These are phyloP conservation scores for Psococerastis gibbosa DNA, from an alignment of 2,888 invertebrate species.

Conservation along the genomic window DNA sequence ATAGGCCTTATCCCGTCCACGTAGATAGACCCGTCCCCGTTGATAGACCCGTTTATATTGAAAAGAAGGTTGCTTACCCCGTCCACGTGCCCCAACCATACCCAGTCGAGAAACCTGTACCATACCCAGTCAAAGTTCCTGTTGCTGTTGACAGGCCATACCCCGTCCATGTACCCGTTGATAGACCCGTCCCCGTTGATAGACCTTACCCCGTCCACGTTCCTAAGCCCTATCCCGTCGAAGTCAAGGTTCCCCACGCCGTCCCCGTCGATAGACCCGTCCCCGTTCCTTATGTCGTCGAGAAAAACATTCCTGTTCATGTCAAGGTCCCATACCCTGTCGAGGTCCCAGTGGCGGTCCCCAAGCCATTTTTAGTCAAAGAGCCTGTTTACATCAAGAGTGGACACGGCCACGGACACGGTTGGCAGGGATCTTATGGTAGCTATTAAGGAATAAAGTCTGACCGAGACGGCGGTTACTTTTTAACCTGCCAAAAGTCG, in stretches of 20 bases:
- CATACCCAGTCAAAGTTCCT: neutral
- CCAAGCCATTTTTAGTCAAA: constrained; percentile 2
- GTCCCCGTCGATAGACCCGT: constrained; percentile 36
- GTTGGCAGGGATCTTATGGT: neutral
- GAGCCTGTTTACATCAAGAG: constrained; percentile 16
- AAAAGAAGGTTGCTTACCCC: constrained; percentile 20
- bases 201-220: constrained; percentile 23
- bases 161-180: constrained; percentile 1
- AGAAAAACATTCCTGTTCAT: constrained; percentile 30
- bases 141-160: neutral
- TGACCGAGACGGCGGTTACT: no score
- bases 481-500: no score
- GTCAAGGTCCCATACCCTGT: constrained; percentile 23
- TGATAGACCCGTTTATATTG: constrained; percentile 15
- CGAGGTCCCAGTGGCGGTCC: neutral
- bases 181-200: constrained; percentile 18
- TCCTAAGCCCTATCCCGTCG: constrained; percentile 25
- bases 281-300: constrained; percentile 36
- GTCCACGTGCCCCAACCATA: constrained; percentile 14
- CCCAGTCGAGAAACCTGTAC: constrained; percentile 11
- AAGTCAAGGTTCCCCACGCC: constrained; percentile 28
- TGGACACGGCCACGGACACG: neutral
- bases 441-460: neutral
- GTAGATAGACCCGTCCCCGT: constrained; percentile 21
- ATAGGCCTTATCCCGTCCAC: constrained; percentile 19